Percentiles rank a stretch among this genome's conserved stretches.
Evolutionary conservation across 2,113 vertebrate species (phyloP).

Genomic region (Thalassarche chlororhynchos): DNA sequence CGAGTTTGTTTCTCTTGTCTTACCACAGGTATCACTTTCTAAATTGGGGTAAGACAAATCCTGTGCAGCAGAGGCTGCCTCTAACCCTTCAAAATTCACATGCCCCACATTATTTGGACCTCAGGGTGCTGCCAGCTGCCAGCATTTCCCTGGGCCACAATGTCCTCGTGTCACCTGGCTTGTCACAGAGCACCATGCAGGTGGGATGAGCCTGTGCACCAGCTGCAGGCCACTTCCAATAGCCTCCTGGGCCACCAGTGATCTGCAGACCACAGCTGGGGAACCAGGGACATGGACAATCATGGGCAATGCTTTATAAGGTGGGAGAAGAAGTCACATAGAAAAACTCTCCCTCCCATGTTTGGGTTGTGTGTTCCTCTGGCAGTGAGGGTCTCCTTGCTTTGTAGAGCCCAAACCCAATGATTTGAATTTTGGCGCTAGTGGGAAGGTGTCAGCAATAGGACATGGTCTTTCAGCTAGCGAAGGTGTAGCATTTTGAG

Average conservation of each 20-base stretch:
- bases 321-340: neutral
- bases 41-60: neutral
- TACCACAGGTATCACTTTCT: neutral
- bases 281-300: neutral
- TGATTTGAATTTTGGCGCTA: neutral
- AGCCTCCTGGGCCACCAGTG: neutral
- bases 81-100: neutral
- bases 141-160: neutral
- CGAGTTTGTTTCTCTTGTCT: neutral
- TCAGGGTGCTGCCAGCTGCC: neutral
- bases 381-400: neutral
- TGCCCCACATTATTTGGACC: accelerated
- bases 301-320: neutral
- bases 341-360: neutral
- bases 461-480: neutral
- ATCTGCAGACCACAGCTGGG: neutral
- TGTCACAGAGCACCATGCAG: neutral
- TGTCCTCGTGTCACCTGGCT: neutral
- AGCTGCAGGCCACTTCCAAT: neutral
- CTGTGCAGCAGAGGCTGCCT: neutral
- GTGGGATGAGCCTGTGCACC: neutral
- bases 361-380: neutral
- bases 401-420: neutral
- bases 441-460: neutral
- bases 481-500: neutral